Base-by-base conservation (phyloP, 2,797 vertebrate species). In the Antrozous pallidus region DNA sequence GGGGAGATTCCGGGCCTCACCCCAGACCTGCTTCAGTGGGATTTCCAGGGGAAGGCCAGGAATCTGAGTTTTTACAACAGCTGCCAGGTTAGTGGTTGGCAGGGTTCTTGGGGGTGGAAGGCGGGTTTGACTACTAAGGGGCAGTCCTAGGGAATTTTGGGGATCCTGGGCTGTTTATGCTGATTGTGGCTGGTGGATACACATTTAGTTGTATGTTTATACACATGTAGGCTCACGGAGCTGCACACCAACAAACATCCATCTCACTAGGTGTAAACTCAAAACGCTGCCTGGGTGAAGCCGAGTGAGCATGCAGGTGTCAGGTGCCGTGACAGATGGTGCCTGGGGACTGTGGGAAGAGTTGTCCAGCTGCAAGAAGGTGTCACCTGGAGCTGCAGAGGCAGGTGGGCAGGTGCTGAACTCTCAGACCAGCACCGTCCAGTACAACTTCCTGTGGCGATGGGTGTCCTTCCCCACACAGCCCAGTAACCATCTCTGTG, bases 41-140 rank as follows among this genome's bases (percentile, higher is more conserved):
- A 95, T 95, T 97, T 95, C 92, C 91, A 92, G 82, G 91, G 89
- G 77, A 93, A 96, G 81, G 42, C 73, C 85, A 56, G 73, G 91
- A 94, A 88, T 94, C 86, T 83, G 71, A 75, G 61, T 88, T 84
- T 92, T 90, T 24, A 0, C 8, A 70, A 70, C 91, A 89, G 71
- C 31, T 94, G 85, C 83, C 88, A 77, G 47, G 33, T 93, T 17
- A 51, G 40, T 71, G 69, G 36, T 94, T 93, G 70, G 38, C 85
- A 85, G 63, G 38, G 16, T 17, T 77, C 85, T 87, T 20, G 24
- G 36, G 8, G 42, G 3, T 63, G 20, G n/a, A 17, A 31, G 54
- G 24, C 79, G 40, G 61, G 18, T 70, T 78, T 94, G 78, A 80
- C 42, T 88, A n/a, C n/a, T 45, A 84, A 80, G 42, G 61, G 26